Evolutionary conservation across 2,888 invertebrate species (phyloP).

Genomic region (Ligdia adustata): DNA sequence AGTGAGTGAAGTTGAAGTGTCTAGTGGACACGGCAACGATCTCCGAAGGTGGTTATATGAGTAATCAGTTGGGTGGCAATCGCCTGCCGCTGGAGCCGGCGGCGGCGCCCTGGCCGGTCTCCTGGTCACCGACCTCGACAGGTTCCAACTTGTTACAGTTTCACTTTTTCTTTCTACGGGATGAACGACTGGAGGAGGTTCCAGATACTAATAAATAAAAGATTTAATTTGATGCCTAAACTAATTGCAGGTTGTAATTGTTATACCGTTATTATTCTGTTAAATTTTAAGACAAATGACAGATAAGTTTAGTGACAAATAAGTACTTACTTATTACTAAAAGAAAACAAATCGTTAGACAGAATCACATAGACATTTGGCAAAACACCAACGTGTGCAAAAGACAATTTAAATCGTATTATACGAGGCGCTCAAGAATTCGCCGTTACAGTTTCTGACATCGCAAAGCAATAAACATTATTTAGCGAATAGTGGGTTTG

Average conservation of each 20-base stretch:
- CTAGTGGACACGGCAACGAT: slow-evolving; percentile 39
- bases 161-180: slow-evolving; percentile 71
- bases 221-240: background rate
- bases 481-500: slow-evolving; percentile 75
- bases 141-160: slow-evolving; percentile 79
- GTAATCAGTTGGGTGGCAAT: slow-evolving; percentile 69
- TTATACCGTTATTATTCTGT: too few species aligned
- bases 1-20: slow-evolving; percentile 31
- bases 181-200: slow-evolving; percentile 15
- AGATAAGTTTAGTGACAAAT: too few species aligned
- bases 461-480: slow-evolving; percentile 55
- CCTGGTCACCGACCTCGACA: slow-evolving; percentile 80
- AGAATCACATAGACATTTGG: slow-evolving; percentile 47
- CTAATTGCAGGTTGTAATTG: too few species aligned
- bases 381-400: slow-evolving; percentile 52
- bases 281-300: too few species aligned
- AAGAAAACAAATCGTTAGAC: too few species aligned
- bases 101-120: slow-evolving; percentile 34
- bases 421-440: slow-evolving; percentile 50
- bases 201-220: too few species aligned
- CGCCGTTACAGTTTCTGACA: slow-evolving; percentile 58
- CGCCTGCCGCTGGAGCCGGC: slow-evolving; percentile 55
- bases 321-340: too few species aligned
- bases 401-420: slow-evolving; percentile 52
- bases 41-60: slow-evolving; percentile 61